Base-by-base conservation (phyloP, 37 sponge, comb jelly and placozoan genomes). In the Eunapius fragilis region DNA sequence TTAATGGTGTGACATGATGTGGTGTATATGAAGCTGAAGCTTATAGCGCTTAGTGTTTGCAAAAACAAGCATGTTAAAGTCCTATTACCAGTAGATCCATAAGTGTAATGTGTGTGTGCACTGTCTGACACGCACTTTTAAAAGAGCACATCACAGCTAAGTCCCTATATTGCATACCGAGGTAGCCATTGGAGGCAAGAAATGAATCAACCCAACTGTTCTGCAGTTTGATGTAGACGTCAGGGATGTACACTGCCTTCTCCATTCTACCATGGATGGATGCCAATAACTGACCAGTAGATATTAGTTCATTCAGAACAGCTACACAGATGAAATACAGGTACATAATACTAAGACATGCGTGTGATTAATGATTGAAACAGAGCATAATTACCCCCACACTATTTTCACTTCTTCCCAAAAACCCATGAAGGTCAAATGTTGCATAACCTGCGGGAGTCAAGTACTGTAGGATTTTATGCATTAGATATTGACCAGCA, bases 201-300 rank as follows among this genome's bases (percentile, higher is more conserved):
- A 94, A 98, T n/a, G 92, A 85, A 47, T 93, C 92, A 12, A 90
- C 88, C 97, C 97, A 96, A n/a, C 84, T 91, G 45, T 91, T 85
- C 79, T 98, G 99, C 79, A 93, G 88, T 69, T 79, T 71, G 4
- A 86, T 84, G 69, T 95, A 98, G 38, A 94, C 70, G 19, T 77
- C 45, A 28, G 99, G 99, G 11, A 90, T 87, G 50, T 89, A 98
- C 22, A 94, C 74, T 41, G 96, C 95, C 35, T 88, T 96, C 26
- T 84, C 92, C 24, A 72, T 38, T 19, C 75, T 84, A 2, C 99
- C 99, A 31, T 89, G 95, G 7, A 96, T 74, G 35, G 82, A 71
- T 0, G 97, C 99, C 28, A 41, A 47, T 26, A 98, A 72, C 31
- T 95, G 82, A 25, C 91, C 83, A 67, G 73, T 34, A 1, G 94